Conservation (phyloP, 2,888 invertebrate species). For the Synergus japonicus region DNA sequence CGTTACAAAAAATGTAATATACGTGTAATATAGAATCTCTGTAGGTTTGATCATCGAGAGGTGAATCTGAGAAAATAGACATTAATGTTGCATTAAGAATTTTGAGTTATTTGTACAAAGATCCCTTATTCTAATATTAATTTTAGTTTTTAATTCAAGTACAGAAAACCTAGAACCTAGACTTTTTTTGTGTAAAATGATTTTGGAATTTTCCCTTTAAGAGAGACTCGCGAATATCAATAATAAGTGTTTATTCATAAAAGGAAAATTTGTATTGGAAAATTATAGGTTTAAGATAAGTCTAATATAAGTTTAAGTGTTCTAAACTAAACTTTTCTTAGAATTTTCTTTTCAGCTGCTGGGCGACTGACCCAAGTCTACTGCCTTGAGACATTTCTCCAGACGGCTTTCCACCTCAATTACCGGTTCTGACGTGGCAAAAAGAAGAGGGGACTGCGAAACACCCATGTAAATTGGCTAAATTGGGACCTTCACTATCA, state of each 20-base stretch:
- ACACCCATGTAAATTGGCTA: constrained; percentile 1
- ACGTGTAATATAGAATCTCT: constrained; percentile 30
- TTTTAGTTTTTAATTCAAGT: background rate
- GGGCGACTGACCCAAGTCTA: constrained; percentile 18
- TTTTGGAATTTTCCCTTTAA: no score
- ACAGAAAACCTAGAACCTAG: background rate
- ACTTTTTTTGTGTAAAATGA: background rate
- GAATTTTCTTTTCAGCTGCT: constrained; percentile 21
- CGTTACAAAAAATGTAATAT: constrained; percentile 30
- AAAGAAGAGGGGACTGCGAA: constrained; percentile 11
- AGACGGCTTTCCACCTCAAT: constrained; percentile 30
- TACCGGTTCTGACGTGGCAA: constrained; percentile 33
- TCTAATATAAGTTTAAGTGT: constrained; percentile 1
- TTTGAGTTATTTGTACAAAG: constrained; percentile 14
- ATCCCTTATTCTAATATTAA: background rate
- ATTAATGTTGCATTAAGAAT: constrained; percentile 33
- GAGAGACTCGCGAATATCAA: no score
- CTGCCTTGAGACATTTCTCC: constrained; percentile 30
- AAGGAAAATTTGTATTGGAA: background rate
- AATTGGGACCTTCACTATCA: background rate
- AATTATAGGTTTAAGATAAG: background rate
- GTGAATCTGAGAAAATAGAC: constrained; percentile 34
- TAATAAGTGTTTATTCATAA: no score
- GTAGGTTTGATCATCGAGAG: constrained; percentile 14
- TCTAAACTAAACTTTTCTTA: constrained; percentile 21